Evolutionary conservation across 2,888 invertebrate species (phyloP), one percentile per base, ranked within the genome.

Genomic region (Caenorhabditis sp.): DNA sequence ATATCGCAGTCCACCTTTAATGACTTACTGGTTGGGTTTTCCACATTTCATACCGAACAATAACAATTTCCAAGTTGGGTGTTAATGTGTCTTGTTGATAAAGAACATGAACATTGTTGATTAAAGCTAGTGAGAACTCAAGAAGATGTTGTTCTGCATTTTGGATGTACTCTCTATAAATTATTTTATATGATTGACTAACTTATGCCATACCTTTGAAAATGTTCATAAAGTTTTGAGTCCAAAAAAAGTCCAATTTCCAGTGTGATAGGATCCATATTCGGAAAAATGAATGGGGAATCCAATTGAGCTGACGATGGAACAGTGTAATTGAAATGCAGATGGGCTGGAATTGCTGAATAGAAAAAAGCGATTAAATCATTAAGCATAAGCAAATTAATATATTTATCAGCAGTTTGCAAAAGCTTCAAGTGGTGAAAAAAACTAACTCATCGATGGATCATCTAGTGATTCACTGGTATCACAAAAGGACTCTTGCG

Each of bases 31-130:
- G 87, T 58, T 87, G 87, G 10, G 77, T 76, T 60, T 84, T 87
- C 87, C 87, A 87, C 81, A 87, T 77, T 66, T 88, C 87, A 62
- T 82, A 87, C 26, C 85, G 66, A 10, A 88, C 87, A 51, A 87
- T 84, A 36, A 85, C 84, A 59, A 87, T 83, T 61, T 88, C 85
- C 17, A 87, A 60, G 55, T 85, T 86, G 8, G 87, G 87, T 23
- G 78, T 76, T 17, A 87, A 69, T 0, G 84, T 83, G 27, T 84
- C 82, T 72, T 87, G 86, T 53, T 85, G 82, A 36, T 84, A 84
- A 1, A 86, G 72, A 1, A 87, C 83, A 66, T 87, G 85, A 1
- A 87, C 87, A 62, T 87, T 87, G 69, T 87, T 87, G 58, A 87
- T 87, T 19, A 87, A 67, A 24, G 87, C 87, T 21, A 87, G 63